Evolutionary conservation across 2,797 vertebrate genomes (phyloP).

Genomic region (Neosalanx taihuensis): DNA sequence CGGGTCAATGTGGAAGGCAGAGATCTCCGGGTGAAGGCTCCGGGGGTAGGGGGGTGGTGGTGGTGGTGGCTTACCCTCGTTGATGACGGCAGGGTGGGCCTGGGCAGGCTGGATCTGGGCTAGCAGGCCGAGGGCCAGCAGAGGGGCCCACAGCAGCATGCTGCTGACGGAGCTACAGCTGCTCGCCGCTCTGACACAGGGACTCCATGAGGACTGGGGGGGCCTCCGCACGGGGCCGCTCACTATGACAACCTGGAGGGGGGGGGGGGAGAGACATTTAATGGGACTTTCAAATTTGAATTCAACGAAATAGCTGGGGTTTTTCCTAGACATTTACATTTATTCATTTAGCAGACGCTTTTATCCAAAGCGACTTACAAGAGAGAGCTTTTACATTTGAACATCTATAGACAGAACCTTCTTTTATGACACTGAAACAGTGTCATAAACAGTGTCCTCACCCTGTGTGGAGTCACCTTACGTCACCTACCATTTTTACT

Average conservation of each 20-base stretch:
- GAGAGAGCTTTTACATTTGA: too few species aligned
- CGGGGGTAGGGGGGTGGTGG: too few species aligned
- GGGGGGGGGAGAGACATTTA: slow-evolving; percentile 2
- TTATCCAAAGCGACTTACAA: too few species aligned
- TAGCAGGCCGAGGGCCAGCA: slow-evolving; percentile 67
- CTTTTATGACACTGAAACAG: too few species aligned
- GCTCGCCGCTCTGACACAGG: slow-evolving; percentile 57
- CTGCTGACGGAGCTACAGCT: slow-evolving; percentile 71
- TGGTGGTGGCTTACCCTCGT: slow-evolving; percentile 68
- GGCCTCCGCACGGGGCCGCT: slow-evolving; percentile 67
- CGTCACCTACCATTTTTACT: too few species aligned
- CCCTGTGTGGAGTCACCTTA: too few species aligned
- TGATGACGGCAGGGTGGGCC: slow-evolving; percentile 59
- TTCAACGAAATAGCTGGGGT: too few species aligned
- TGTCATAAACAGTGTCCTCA: too few species aligned
- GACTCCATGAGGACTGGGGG: slow-evolving; percentile 69
- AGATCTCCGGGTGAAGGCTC: neutral
- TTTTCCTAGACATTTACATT: too few species aligned
- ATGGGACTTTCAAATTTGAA: neutral
- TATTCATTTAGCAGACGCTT: too few species aligned
- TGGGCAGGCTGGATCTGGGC: slow-evolving; percentile 59
- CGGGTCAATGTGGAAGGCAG: neutral
- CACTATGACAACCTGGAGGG: slow-evolving; percentile 48
- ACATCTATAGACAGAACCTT: too few species aligned
- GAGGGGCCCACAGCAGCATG: slow-evolving; percentile 70